Base-by-base conservation (phyloP, 2,888 invertebrate species). In the Fragum sueziense region DNA sequence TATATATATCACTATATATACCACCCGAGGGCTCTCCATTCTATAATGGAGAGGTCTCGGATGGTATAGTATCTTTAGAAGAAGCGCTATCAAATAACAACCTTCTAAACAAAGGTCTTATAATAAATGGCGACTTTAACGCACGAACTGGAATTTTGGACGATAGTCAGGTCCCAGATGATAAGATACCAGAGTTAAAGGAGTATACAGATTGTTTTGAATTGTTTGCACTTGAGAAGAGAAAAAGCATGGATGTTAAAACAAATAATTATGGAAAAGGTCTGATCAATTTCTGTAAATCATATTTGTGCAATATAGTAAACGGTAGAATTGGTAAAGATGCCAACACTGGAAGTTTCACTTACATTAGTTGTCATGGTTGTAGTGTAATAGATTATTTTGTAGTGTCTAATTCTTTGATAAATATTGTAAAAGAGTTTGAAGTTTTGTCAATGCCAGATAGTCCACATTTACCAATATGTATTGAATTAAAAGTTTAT, bases 1-100 rank as follows among this genome's bases (percentile, higher is more conserved):
- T 68, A 6, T 74, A 54, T 74, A 54, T 41, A 4, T 14, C 25
- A 47, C 14, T 74, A 34, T 67, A 74, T 57, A 17, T 74, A 34
- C 67, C 67, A 20, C 67, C 67, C n/a, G 67, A 74, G 25, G 31
- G 22, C 9, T 74, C 74, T 37, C 54, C 57, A 27, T 41, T 52
- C 34, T 54, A 74, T 74, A 37, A 74, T 17, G 17, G 37, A 0
- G 2, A 20, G 11, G n/a, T 11, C 2, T 7, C 22, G 7, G 14
- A 25, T 34, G 67, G 14, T 22, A 37, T 67, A 27, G n/a, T 27
- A n/a, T 29, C n/a, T 31, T 14, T 68, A 2, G 72, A 72, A 62
- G 52, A 72, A 1, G 27, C 20, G 27, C 14, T 72, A 9, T 54
- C 27, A 22, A 27, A 9, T 37, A 27, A 54, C 34, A 29, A 67